These are phyloP conservation scores for Oncorhynchus clarkii DNA, from an alignment of 2,113 vertebrate genomes.

Conservation along the genomic window DNA sequence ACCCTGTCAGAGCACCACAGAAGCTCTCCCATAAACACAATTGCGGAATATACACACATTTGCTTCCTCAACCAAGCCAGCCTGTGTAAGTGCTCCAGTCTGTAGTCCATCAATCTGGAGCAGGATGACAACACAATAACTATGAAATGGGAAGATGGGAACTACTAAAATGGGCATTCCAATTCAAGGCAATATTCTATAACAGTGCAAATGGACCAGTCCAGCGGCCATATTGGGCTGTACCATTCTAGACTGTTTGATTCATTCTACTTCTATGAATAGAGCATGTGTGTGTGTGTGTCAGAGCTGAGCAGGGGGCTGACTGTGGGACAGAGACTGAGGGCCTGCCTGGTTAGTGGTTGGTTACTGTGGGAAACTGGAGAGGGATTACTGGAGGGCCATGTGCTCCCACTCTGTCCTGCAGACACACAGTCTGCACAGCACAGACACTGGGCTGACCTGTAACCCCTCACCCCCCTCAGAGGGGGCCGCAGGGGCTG, in stretches of 20 bases:
- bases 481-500: constrained; percentile 56
- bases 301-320: background rate
- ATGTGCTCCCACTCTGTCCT: constrained; percentile 57
- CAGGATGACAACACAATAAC: background rate
- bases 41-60: background rate
- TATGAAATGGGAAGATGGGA: background rate
- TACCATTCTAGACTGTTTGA: constrained; percentile 35
- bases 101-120: background rate
- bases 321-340: background rate
- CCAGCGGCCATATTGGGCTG: constrained; percentile 16
- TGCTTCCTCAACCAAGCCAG: background rate
- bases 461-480: constrained; percentile 53
- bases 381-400: constrained; percentile 58
- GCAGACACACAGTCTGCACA: constrained; percentile 72
- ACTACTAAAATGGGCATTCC: background rate
- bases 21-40: too few species aligned
- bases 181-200: background rate
- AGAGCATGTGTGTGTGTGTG: background rate
- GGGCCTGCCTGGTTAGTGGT: constrained; percentile 15
- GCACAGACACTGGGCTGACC: constrained; percentile 60
- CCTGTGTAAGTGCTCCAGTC: background rate
- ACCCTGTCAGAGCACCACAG: background rate
- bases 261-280: constrained; percentile 50
- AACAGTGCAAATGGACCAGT: background rate
- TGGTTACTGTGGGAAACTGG: constrained; percentile 55